These are phyloP conservation scores for Hylia prasina DNA, from an alignment of 2,113 vertebrate genomes.

Conservation along the genomic window DNA sequence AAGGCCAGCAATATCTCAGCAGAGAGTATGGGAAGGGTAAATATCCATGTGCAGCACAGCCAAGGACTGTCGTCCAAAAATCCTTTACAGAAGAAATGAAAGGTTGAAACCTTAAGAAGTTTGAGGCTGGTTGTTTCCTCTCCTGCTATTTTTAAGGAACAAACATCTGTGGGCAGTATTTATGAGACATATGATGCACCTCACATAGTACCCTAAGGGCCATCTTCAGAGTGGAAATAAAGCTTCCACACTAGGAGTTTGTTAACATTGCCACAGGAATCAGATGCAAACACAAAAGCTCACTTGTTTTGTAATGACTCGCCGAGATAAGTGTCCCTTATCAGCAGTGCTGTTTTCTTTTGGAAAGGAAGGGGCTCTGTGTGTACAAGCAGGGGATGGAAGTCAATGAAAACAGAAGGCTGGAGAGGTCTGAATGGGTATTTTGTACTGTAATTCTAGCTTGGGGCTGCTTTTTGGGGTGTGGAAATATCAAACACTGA, in stretches of 20 bases:
- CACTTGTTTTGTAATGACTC: not conserved
- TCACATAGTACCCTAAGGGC: not conserved
- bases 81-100: constrained; percentile 1
- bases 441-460: constrained; percentile 58
- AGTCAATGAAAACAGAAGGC: constrained; percentile 58
- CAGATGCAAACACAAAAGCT: constrained; percentile 19
- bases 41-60: not conserved
- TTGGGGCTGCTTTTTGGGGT: constrained; percentile 46
- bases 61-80: constrained; percentile 1
- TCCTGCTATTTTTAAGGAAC: not conserved
- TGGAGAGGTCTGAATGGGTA: constrained; percentile 55
- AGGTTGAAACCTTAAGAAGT: not conserved
- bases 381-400: constrained; percentile 45
- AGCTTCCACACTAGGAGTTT: not conserved
- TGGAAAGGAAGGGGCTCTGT: constrained; percentile 22
- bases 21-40: not conserved
- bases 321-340: constrained; percentile 16
- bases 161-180: not conserved
- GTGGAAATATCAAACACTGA: constrained; percentile 64
- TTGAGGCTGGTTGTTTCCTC: not conserved
- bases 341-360: constrained; percentile 30
- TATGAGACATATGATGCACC: not conserved
- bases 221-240: constrained; percentile 13
- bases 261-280: not conserved
- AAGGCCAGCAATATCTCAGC: not conserved